These are phyloP conservation scores for Trichogramma evanescens DNA, from an alignment of 2,888 invertebrate genomes.

Conservation along the genomic window DNA sequence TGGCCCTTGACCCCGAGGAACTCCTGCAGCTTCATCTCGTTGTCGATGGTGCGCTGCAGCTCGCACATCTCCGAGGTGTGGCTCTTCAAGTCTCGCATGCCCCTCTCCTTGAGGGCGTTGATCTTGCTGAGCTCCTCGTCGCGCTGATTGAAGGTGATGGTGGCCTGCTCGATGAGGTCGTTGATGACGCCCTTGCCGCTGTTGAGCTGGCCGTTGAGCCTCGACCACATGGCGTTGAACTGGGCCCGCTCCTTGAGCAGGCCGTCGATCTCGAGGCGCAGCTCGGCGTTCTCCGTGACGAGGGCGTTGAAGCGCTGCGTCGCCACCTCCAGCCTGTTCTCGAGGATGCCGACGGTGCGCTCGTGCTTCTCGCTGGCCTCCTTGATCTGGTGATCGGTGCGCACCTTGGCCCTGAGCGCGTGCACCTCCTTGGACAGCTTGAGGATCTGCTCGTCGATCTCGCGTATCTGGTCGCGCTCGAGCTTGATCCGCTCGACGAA, in stretches of 20 bases:
- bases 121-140: constrained; percentile 76
- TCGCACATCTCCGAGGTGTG: constrained; percentile 75
- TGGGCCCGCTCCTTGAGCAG: constrained; percentile 73
- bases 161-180: constrained; percentile 82
- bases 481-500: constrained; percentile 50
- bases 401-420: constrained; percentile 43
- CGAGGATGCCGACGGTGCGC: constrained; percentile 57
- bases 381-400: constrained; percentile 48
- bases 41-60: constrained; percentile 75
- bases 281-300: constrained; percentile 63
- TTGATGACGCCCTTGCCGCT: constrained; percentile 75
- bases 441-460: constrained; percentile 52
- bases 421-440: constrained; percentile 50
- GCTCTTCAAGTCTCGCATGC: constrained; percentile 50
- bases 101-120: constrained; percentile 65
- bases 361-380: constrained; percentile 52
- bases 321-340: constrained; percentile 69
- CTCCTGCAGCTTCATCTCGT: constrained; percentile 75
- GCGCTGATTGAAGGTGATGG: constrained; percentile 80
- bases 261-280: constrained; percentile 74
- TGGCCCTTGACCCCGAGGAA: constrained; percentile 82
- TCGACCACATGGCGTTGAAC: constrained; percentile 77
- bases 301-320: constrained; percentile 71
- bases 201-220: constrained; percentile 67
- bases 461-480: constrained; percentile 50